A percentile compares a stretch with the other conserved stretches of the same genome.
These are phyloP conservation scores for Dipodomys stephensi DNA, from an alignment of 2,113 vertebrate species.

Conservation along the genomic window DNA sequence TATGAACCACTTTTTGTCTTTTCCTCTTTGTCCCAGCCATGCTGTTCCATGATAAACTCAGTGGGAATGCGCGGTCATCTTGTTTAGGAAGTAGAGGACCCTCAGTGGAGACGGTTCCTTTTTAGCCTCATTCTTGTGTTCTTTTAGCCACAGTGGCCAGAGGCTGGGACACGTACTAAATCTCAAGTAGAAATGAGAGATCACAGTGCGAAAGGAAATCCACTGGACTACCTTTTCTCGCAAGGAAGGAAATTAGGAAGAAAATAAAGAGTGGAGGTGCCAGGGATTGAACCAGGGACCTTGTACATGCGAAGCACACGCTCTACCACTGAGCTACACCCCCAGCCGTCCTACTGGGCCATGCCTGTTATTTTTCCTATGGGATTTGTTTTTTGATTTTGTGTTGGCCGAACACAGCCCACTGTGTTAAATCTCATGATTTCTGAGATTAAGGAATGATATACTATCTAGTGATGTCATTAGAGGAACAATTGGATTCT, in stretches of 20 bases:
- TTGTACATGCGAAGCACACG: neutral
- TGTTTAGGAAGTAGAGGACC: too few relatives aligned
- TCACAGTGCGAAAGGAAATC: neutral
- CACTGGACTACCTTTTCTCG: neutral
- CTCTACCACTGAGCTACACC: slow-evolving; percentile 59
- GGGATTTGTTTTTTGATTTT: neutral
- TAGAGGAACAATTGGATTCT: too few relatives aligned
- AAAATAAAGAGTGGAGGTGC: neutral
- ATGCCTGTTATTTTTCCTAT: too few relatives aligned
- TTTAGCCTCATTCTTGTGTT: too few relatives aligned
- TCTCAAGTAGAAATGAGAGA: too few relatives aligned
- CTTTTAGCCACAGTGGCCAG: too few relatives aligned
- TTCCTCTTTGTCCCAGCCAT: too few relatives aligned
- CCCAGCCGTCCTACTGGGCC: accelerated
- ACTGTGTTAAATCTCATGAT: neutral
- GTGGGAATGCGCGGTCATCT: too few relatives aligned
- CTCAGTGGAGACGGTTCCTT: too few relatives aligned
- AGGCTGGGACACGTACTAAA: too few relatives aligned
- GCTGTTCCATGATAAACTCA: too few relatives aligned
- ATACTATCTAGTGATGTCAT: neutral
- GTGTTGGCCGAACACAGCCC: neutral
- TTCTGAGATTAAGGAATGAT: neutral
- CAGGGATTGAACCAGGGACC: slow-evolving; percentile 27
- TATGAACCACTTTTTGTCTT: too few relatives aligned
- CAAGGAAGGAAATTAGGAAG: neutral